Evolutionary conservation across 2,888 invertebrate species (phyloP), one percentile per base, ranked within the genome.

Genomic region (Pandemis cinnamomeana): DNA sequence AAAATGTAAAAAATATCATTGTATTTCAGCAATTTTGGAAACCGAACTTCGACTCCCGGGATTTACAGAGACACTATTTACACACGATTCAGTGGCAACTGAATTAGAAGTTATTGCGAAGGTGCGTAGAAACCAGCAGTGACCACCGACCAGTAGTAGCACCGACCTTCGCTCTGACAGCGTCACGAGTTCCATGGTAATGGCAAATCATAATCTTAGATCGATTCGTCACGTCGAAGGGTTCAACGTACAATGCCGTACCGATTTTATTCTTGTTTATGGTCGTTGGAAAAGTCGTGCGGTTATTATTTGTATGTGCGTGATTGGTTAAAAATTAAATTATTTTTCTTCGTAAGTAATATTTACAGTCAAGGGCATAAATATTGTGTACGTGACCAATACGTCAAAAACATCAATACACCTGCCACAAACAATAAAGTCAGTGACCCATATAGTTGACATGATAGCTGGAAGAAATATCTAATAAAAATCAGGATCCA

Each of bases 181-280:
- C 53, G 60, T 73, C 73, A 73, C 70, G 64, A 60, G 36, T 73
- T 70, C 68, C 66, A 66, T 42, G 60, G 70, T 51, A 73, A 66
- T 42, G 53, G 70, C 51, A 73, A 64, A 70, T 66, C 44, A 66
- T 66, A 73, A 36, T 70, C 73, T 15, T 7, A 27, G n/a, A 72
- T 72, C 63, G n/a, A 63, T 67, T 53, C n/a, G 51, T 51, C 60
- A 70, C 66, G 51, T 36, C 27, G 53, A 36, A 61, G 51, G 64
- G 66, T 53, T 73, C 67, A 67, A 55, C 44, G 55, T 27, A 44
- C 62, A 72, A 55, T 41, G 58, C 15, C 20, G 20, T 20, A 27
- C 27, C 15, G 20, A 7, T 15, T 8, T 20, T 55, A 20, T 5
- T 55, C 55, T 55, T 20, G 55, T 15, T 20, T 15, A 8, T 7